Evolutionary conservation across 2,113 vertebrate genomes (phyloP), one percentile per base, ranked within the genome.

Genomic region (Podarcis cretensis): DNA sequence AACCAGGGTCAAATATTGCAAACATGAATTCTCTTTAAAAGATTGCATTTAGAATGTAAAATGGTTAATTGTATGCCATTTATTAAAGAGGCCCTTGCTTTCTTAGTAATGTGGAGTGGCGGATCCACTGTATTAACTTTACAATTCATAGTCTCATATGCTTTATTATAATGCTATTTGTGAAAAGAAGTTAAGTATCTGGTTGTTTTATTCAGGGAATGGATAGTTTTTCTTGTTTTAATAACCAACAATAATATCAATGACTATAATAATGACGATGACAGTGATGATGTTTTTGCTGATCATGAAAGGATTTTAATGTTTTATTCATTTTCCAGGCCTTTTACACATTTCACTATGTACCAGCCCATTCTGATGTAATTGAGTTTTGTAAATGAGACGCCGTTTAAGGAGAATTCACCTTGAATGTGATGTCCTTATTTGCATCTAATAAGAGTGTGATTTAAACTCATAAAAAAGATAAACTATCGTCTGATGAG

Each of bases 1-100:
- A 93, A 71, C 1, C 65, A 2, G 23, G 2, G 1, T 78, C 2
- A 81, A 78, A 2, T 82, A 73, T 27, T 32, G 48, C 78, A 87
- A 32, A 43, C 81, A 6, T 54, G 82, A 89, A 78, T 54, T 88
- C 1, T 7, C 35, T 30, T 54, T 8, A 79, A 6, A 54, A n/a
- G 48, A 81, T 78, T 59, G 2, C 3, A 86, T 90, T 92, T 16
- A 73, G 84, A 90, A 3, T 10, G 4, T 23, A 89, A 88, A 87
- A 59, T 57, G 69, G 4, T 4, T 89, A 90, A 89, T 75, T 85
- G 16, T 37, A 87, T 92, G 23, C 0, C 14, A 25, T 87, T 86
- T 69, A 57, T 83, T 6, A 75, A 92, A 81, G 9, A 77, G 13
- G n/a, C 81, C 32, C 65, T 79, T 1, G 73, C 23, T 32, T 69